These are phyloP conservation scores for Pseudococcus jackbeardsleyi DNA, from an alignment of 2,888 invertebrate species.

Conservation along the genomic window DNA sequence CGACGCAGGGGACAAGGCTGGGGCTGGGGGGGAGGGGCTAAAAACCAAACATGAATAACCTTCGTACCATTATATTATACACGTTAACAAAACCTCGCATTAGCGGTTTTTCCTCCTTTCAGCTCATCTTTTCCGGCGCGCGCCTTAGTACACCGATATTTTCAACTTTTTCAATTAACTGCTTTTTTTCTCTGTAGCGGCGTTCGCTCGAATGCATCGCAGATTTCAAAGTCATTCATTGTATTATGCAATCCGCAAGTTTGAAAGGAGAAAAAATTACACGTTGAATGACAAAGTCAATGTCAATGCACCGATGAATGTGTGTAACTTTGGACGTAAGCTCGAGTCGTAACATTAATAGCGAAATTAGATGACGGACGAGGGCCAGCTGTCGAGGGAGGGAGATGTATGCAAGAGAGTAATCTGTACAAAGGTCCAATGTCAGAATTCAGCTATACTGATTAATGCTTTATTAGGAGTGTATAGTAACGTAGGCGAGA, in stretches of 20 bases:
- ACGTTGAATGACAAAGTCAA: slow-evolving; percentile 38
- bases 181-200: background rate
- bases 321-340: slow-evolving; percentile 16
- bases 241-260: slow-evolving; percentile 6
- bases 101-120: background rate
- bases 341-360: background rate
- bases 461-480: slow-evolving; percentile 39
- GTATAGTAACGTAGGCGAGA: slow-evolving; percentile 23
- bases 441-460: slow-evolving; percentile 41
- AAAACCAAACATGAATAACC: slow-evolving; percentile 33
- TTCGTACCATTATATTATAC: slow-evolving; percentile 1
- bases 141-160: background rate
- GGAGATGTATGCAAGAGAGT: background rate
- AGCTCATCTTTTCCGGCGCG: slow-evolving; percentile 40
- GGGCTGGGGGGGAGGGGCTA: no score
- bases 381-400: background rate
- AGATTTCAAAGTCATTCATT: slow-evolving; percentile 34
- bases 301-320: slow-evolving; percentile 20
- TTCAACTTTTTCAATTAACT: slow-evolving; percentile 34
- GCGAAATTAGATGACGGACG: background rate
- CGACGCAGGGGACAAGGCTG: no score
- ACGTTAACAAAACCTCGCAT: background rate
- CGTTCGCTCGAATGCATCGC: background rate
- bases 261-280: background rate
- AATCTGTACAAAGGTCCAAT: slow-evolving; percentile 43